Evolutionary conservation across 2,797 vertebrate genomes (phyloP).

Genomic region (Gadopsis bispinosus): DNA sequence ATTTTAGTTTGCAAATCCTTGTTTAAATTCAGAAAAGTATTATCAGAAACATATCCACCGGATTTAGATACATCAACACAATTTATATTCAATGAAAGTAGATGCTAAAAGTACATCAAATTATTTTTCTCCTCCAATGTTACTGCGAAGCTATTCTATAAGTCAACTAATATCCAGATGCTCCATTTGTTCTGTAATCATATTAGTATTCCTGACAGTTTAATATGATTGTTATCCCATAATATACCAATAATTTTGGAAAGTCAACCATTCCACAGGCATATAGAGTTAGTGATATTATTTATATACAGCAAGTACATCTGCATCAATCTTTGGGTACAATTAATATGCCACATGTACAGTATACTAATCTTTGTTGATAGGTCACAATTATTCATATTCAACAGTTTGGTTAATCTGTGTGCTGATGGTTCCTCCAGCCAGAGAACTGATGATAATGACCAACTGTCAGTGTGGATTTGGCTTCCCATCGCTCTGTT

Average conservation of each 20-base stretch:
- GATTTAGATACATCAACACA: constrained; percentile 3
- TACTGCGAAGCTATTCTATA: constrained; percentile 14
- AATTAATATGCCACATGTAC: constrained; percentile 53
- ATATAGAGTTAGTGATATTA: constrained; percentile 22
- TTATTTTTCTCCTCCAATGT: constrained; percentile 8
- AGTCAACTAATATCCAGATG: constrained; percentile 24
- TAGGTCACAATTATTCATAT: constrained; percentile 64
- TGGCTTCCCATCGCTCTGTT: constrained; percentile 63
- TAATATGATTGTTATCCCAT: constrained; percentile 27
- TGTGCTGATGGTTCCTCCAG: constrained; percentile 42
- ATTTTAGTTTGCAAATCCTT: not conserved
- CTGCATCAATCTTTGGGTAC: constrained; percentile 25
- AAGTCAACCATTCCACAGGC: constrained; percentile 38
- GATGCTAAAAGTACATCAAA: not conserved
- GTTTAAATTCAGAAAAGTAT: not conserved
- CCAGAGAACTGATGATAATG: constrained; percentile 68
- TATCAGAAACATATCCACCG: not conserved
- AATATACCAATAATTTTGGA: constrained; percentile 24
- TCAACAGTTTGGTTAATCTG: constrained; percentile 53
- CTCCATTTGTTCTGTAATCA: constrained; percentile 20
- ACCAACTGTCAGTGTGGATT: constrained; percentile 59
- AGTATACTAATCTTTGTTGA: constrained; percentile 62
- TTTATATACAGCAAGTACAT: constrained; percentile 32
- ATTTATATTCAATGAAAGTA: constrained; percentile 1
- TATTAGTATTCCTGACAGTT: constrained; percentile 24